Evolutionary conservation across 2,797 vertebrate genomes (phyloP), one percentile per base, ranked within the genome.

Genomic region (Spinus olivaceus): DNA sequence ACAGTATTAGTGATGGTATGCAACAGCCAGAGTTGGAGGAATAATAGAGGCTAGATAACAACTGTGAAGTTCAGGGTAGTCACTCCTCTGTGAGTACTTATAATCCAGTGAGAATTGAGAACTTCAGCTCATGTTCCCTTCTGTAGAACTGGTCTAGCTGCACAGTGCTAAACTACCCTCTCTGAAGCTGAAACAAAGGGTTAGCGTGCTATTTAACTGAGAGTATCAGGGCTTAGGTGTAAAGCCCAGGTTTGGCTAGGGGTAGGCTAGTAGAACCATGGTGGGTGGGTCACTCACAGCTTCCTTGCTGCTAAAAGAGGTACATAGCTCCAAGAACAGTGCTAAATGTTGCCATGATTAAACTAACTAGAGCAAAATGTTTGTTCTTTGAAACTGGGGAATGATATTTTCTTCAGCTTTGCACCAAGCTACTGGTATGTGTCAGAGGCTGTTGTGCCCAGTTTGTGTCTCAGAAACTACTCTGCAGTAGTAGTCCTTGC

Each of bases 361-460:
- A 83, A 64, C 44, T 76, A 90, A 86, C 59, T 81, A 35, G 41
- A 87, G 81, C 27, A 73, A 80, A 93, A 82, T 24, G 24, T 81
- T 90, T 94, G 39, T 82, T 90, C 78, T 89, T 94, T 74, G 74
- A 92, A 94, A 87, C 67, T 46, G 46, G n/a, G 44, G 41, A 84
- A 60, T 53, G 23, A 59, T 86, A 71, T 63, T 96, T 95, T 94
- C 53, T 88, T 88, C 90, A 92, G 67, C 88, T 94, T 92, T 94
- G 60, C 86, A 94, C 78, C 78, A 89, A 66, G 74, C 78, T 84
- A 88, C 78, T 92, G 88, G 88, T 86, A 77, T 94, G 86, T 11
- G 0, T 95, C 81, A 94, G 69, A 92, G 63, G 54, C 83, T 90
- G 54, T 79, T 94, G 81, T 96, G 92, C 92, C 88, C 90, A 90